phyloP scores from a whole-genome alignment of 2,797 vertebrate species.

The Tolypeutes matacus region DNA sequence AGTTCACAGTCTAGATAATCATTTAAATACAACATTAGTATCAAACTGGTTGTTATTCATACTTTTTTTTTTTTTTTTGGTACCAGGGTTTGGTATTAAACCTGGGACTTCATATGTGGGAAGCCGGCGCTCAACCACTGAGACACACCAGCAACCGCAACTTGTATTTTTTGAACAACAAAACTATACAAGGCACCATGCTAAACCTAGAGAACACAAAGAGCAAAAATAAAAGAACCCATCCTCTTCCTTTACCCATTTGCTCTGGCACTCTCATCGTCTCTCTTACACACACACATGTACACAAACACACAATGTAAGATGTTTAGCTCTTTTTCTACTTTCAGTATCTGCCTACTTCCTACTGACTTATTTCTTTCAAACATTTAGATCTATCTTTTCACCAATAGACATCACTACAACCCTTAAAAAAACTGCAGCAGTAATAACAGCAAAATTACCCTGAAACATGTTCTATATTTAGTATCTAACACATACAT shows the following conservation, averaged over 20 bases:
- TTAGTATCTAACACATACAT: neutral
- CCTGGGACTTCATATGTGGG: no score
- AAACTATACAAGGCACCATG: neutral
- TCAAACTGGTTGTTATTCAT: neutral
- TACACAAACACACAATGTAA: neutral
- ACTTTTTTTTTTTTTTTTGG: no score
- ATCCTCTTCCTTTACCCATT: neutral
- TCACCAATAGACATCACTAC: neutral
- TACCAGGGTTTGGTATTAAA: no score
- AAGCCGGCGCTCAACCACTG: no score
- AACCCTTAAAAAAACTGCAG: conserved; percentile 32
- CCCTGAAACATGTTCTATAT: conserved; percentile 14
- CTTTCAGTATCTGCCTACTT: neutral
- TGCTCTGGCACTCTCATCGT: neutral
- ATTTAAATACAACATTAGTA: conserved; percentile 28
- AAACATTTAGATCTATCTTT: neutral
- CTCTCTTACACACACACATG: neutral
- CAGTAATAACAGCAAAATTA: conserved; percentile 64
- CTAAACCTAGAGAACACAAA: conserved; percentile 17
- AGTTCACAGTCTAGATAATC: neutral
- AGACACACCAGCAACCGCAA: neutral
- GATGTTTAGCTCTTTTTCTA: neutral
- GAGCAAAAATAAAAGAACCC: neutral
- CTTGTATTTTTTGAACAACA: neutral
- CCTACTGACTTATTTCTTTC: conserved; percentile 36